Conservation (phyloP, 2,888 invertebrate species). For the Allacma fusca region DNA sequence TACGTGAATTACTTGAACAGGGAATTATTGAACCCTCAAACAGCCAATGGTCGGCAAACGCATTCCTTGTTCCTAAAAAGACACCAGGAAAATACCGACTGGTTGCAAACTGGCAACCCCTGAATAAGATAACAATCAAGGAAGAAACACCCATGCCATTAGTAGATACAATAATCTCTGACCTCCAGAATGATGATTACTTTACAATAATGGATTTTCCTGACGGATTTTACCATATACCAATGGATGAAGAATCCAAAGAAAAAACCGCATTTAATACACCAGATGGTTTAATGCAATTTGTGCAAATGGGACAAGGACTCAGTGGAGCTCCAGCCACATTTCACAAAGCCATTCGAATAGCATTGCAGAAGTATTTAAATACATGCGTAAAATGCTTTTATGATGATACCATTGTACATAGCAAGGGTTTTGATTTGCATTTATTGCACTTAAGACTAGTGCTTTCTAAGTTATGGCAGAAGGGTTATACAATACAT, state of each 20-base stretch:
- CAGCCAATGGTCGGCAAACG: constrained; percentile 46
- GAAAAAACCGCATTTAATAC: constrained; percentile 62
- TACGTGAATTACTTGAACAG: constrained; percentile 45
- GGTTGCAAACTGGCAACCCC: constrained; percentile 62
- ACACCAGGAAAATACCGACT: constrained; percentile 59
- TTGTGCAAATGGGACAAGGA: constrained; percentile 62
- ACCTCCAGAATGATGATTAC: too few relatives aligned
- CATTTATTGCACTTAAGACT: constrained; percentile 49
- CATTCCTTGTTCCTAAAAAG: constrained; percentile 62
- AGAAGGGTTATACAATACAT: constrained; percentile 58
- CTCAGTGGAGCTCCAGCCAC: constrained; percentile 62
- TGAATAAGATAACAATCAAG: constrained; percentile 62
- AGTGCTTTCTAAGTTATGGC: constrained; percentile 32
- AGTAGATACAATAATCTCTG: too few relatives aligned
- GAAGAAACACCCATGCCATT: constrained; percentile 63
- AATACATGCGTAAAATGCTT: constrained; percentile 61
- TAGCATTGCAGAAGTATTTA: constrained; percentile 62
- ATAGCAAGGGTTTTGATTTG: constrained; percentile 42
- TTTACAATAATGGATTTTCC: too few relatives aligned
- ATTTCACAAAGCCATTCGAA: constrained; percentile 61
- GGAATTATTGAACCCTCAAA: constrained; percentile 49
- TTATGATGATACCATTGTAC: constrained; percentile 62
- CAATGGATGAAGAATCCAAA: constrained; percentile 56
- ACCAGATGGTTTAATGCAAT: constrained; percentile 62
- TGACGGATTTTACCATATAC: too few relatives aligned